Percentiles rank a stretch among this genome's conserved stretches.
Evolutionary conservation across 2,113 vertebrate species (phyloP).

Genomic region (Sterrhoptilus dennistouni): DNA sequence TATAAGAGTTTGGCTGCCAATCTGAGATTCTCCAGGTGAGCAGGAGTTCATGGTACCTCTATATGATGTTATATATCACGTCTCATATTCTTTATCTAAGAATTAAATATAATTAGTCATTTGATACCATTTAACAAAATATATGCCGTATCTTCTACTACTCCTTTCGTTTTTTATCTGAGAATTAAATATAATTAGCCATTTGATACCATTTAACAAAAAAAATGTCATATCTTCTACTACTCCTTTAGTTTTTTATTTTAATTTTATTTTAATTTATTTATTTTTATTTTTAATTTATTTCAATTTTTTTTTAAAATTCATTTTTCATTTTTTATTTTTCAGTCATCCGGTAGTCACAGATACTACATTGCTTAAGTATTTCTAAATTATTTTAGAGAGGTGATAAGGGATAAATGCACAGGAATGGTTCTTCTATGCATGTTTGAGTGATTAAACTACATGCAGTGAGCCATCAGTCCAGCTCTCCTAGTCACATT

Average conservation of each 20-base stretch:
- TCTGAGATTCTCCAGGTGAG: not conserved
- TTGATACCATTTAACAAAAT: not conserved
- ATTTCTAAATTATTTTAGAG: not conserved
- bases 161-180: not conserved
- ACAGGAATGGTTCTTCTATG: not conserved
- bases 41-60: not conserved
- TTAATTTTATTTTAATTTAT: not conserved
- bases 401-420: not conserved
- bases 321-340: not conserved
- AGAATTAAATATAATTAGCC: not conserved
- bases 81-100: not conserved
- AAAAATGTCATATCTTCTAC: not conserved
- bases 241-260: not conserved
- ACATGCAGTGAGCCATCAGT: not conserved
- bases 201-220: not conserved
- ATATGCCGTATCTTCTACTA: not conserved
- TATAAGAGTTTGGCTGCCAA: not conserved
- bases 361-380: not conserved
- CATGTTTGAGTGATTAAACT: not conserved
- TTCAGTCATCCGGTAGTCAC: not conserved
- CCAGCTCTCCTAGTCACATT: accelerated
- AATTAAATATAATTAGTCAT: not conserved
- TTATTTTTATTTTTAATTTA: not conserved
- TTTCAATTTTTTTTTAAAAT: not conserved
- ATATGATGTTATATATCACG: not conserved